These are phyloP conservation scores for Anguilla rostrata DNA, from an alignment of 2,113 vertebrate species.

Conservation along the genomic window DNA sequence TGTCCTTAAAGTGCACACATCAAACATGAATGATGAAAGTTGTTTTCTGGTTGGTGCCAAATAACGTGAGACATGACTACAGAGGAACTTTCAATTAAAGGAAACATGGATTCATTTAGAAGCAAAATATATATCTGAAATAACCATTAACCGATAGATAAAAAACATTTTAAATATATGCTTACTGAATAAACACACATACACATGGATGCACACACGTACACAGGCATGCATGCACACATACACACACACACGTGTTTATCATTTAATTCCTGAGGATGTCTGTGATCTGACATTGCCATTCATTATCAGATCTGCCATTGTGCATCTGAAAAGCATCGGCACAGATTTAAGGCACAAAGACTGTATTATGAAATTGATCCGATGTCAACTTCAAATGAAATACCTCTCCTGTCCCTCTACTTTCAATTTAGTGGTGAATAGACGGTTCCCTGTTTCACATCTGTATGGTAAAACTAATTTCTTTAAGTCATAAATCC, in stretches of 20 bases:
- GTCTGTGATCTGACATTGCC: slow-evolving; percentile 40
- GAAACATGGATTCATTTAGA: background rate
- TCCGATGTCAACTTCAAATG: slow-evolving; percentile 59
- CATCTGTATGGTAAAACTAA: background rate
- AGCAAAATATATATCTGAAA: background rate
- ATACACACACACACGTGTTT: background rate
- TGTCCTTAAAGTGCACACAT: background rate
- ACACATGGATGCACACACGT: too few relatives aligned
- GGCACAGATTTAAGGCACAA: slow-evolving; percentile 44
- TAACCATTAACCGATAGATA: background rate
- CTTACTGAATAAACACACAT: too few relatives aligned
- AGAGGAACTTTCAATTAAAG: background rate
- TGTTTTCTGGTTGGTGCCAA: background rate
- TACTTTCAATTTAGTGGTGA: slow-evolving; percentile 58
- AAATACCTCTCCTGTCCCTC: slow-evolving; percentile 47
- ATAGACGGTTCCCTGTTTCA: slow-evolving; percentile 42
- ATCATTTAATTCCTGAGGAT: slow-evolving; percentile 2
- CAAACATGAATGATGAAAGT: background rate
- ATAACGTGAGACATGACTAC: background rate
- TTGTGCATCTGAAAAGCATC: slow-evolving; percentile 50
- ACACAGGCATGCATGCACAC: background rate
- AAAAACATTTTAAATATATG: too few relatives aligned
- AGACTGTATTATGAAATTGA: slow-evolving; percentile 59
- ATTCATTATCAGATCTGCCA: slow-evolving; percentile 51
- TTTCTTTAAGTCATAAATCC: background rate